Evolutionary conservation across 1,140 invertebrate species (phyloP).

Genomic region (Streblospio benedicti): DNA sequence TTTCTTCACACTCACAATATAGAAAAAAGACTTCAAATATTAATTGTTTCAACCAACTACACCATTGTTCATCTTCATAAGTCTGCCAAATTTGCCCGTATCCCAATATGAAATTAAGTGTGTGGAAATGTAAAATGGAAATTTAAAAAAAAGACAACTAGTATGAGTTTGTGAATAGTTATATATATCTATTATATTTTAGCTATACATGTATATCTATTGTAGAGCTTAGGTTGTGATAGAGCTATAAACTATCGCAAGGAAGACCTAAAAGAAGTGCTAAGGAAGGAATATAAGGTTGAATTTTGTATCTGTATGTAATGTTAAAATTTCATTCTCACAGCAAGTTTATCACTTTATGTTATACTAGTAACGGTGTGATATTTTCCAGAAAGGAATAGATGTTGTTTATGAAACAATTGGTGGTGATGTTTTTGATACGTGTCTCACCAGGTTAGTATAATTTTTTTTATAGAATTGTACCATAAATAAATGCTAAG

Average conservation of each 20-base stretch:
- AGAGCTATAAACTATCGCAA: slow-evolving; percentile 44
- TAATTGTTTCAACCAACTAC: no score
- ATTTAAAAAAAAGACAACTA: no score
- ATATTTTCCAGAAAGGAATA: slow-evolving; percentile 39
- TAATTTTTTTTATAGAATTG: neutral
- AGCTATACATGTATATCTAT: no score
- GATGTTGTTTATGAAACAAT: slow-evolving; percentile 47
- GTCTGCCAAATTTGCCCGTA: no score
- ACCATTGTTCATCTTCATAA: no score
- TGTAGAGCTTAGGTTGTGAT: slow-evolving; percentile 42
- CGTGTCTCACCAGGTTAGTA: slow-evolving; percentile 37
- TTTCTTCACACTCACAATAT: no score
- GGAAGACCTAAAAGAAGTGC: slow-evolving; percentile 36
- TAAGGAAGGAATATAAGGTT: slow-evolving; percentile 41
- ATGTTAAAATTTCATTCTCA: neutral
- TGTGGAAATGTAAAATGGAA: no score
- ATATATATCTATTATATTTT: no score
- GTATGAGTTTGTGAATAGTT: no score
- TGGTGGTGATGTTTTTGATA: slow-evolving; percentile 44
- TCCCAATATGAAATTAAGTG: no score
- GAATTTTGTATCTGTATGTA: no score
- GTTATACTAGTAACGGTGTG: neutral
- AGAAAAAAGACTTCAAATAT: no score
- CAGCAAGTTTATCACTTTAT: neutral
- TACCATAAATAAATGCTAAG: neutral